These are phyloP conservation scores for Alcedo atthis DNA, from an alignment of 2,797 vertebrate genomes.

Conservation along the genomic window DNA sequence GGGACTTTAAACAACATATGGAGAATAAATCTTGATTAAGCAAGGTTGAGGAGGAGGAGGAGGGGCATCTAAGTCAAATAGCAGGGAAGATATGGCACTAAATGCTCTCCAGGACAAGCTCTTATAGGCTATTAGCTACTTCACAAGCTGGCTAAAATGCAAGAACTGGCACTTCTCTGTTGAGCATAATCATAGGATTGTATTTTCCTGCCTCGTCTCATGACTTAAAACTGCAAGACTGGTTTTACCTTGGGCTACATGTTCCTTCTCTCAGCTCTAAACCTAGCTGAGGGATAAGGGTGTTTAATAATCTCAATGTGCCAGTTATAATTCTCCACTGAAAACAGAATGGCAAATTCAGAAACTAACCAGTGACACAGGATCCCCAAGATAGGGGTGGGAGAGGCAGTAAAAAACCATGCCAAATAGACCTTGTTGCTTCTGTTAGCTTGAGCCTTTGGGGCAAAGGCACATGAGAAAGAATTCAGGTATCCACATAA, in stretches of 20 bases:
- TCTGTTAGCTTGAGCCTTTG: background rate
- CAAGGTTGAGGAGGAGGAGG: background rate
- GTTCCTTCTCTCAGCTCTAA: background rate
- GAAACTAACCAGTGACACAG: background rate
- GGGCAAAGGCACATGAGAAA: background rate
- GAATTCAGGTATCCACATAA: background rate
- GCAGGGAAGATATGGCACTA: background rate
- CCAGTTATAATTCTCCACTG: background rate
- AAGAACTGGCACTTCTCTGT: background rate
- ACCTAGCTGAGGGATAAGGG: background rate
- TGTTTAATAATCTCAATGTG: background rate
- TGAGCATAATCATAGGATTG: background rate
- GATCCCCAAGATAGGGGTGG: background rate
- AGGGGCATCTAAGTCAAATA: background rate
- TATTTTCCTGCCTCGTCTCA: background rate
- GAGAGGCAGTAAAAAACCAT: background rate
- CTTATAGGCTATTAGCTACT: background rate
- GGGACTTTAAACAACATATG: slow-evolving; percentile 33
- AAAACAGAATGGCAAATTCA: background rate
- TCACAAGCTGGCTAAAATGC: background rate
- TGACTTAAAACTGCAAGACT: background rate
- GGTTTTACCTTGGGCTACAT: background rate
- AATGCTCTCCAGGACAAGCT: background rate
- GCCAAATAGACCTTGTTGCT: background rate
- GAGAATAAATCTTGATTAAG: slow-evolving; percentile 52